Conservation (phyloP, 2,888 invertebrate species). For the Bellardia bayeri region DNA sequence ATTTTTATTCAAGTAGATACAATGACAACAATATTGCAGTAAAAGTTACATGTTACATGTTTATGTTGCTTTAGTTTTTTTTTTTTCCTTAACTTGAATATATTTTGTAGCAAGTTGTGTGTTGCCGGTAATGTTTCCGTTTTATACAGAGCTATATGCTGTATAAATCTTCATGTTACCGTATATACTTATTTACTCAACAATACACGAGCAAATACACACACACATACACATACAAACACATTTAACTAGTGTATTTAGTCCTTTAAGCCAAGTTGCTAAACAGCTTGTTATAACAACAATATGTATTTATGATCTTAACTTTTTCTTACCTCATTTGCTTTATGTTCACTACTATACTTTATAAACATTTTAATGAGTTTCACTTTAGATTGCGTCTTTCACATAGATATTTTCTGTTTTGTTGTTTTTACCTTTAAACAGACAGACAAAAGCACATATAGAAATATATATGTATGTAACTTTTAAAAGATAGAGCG, state of each 20-base stretch:
- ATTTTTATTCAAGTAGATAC: constrained; percentile 38
- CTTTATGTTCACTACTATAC: constrained; percentile 51
- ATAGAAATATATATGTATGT: neutral
- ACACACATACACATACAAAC: neutral
- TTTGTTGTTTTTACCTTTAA: constrained; percentile 14
- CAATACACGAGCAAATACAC: neutral
- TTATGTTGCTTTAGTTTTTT: constrained; percentile 8
- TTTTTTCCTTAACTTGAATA: neutral
- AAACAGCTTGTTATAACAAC: constrained; percentile 64
- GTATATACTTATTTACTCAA: neutral
- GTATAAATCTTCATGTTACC: constrained; percentile 13
- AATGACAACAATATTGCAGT: constrained; percentile 40
- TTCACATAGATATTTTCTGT: constrained; percentile 3
- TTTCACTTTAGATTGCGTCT: constrained; percentile 60
- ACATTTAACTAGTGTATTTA: neutral
- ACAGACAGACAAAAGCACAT: neutral
- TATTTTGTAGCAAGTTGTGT: neutral
- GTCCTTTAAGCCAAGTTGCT: constrained; percentile 47
- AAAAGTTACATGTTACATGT: constrained; percentile 14
- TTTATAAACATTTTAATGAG: constrained; percentile 66
- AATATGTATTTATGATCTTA: constrained; percentile 71
- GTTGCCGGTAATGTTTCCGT: constrained; percentile 48
- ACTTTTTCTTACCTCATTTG: constrained; percentile 70
- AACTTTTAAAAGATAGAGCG: neutral
- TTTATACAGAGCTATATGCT: neutral